These are phyloP conservation scores for Thripadectes ignobilis DNA, from an alignment of 2,797 vertebrate genomes.

Conservation along the genomic window DNA sequence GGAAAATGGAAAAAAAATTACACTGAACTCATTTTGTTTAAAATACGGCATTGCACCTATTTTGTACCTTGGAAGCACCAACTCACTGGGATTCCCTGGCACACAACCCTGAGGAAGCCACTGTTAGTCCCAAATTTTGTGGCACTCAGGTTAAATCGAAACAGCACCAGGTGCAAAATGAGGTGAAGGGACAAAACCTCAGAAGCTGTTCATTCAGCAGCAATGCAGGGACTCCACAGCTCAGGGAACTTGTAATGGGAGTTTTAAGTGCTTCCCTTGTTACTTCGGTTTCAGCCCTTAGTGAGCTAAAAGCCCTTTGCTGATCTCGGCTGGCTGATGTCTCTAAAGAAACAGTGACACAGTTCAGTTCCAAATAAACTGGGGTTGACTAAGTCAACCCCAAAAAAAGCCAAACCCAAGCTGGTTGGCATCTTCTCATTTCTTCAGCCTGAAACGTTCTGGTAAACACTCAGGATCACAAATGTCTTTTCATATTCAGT, in stretches of 20 bases:
- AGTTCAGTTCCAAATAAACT: accelerated
- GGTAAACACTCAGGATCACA: background rate
- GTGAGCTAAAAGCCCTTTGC: background rate
- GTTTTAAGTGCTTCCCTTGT: accelerated
- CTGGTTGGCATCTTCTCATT: accelerated
- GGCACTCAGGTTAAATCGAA: background rate
- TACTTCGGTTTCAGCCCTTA: background rate
- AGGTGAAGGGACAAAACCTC: background rate
- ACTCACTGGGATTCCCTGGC: background rate
- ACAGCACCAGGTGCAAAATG: accelerated
- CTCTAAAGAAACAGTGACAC: background rate
- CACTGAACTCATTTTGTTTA: background rate
- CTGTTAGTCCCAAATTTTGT: background rate
- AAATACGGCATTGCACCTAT: accelerated
- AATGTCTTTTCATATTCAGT: background rate
- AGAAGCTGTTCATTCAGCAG: accelerated
- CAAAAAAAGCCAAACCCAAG: background rate
- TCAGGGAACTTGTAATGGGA: background rate
- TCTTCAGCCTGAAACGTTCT: background rate
- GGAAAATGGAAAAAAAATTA: background rate
- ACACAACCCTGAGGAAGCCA: background rate
- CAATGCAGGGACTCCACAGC: accelerated
- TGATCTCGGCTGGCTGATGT: background rate
- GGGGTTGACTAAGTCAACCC: background rate
- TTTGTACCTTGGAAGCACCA: background rate